Base-by-base conservation (phyloP, 2,797 vertebrate genomes). In the Microtus agrestis region DNA sequence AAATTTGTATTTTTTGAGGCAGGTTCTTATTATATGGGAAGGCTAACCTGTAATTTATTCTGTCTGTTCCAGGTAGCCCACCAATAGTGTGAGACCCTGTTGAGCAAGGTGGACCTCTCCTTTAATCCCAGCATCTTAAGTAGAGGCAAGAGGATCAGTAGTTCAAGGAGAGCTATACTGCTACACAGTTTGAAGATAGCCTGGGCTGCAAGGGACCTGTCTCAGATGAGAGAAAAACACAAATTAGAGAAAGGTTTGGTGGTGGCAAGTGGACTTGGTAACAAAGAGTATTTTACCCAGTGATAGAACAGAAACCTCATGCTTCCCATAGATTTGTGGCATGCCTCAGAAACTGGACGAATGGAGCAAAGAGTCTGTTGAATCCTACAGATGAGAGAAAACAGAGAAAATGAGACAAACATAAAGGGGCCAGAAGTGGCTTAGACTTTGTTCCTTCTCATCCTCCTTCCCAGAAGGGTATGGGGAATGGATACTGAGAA, bases 211-310 rank as follows among this genome's bases (percentile, higher is more conserved):
- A 65, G 31, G 11, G 82, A 48, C 63, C 29, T 69, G 63, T 69
- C 63, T 86, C 43, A 69, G 12, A 34, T 27, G 27, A 69, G 13
- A 69, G 46, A 69, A 31, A 48, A 67, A 87, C 29, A 37, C 59
- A 88, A 84, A 56, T 56, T 56, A 95, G 48, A 87, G 90, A 92
- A 43, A 76, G 7, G 6, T 86, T 91, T 80, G 48, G 27, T 71
- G 71, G 71, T 89, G 67, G 15, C 78, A 43, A 81, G 78, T 79
- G 80, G 14, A 40, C 56, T 79, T 40, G 12, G 74, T 51, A 34
- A 82, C 25, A 71, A 73, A 85, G 23, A 87, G n/a, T 91, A 19
- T 27, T 34, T 88, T 27, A 79, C 65, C 29, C 23, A 56, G 5
- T 61, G 29, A 48, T 17, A 85, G 29, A 73, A 91, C 23, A 31